A percentile compares a stretch with the other conserved stretches of the same genome.
phyloP scores from a whole-genome alignment of 2,888 invertebrate genomes.

The Tuberolachnus salignus region DNA sequence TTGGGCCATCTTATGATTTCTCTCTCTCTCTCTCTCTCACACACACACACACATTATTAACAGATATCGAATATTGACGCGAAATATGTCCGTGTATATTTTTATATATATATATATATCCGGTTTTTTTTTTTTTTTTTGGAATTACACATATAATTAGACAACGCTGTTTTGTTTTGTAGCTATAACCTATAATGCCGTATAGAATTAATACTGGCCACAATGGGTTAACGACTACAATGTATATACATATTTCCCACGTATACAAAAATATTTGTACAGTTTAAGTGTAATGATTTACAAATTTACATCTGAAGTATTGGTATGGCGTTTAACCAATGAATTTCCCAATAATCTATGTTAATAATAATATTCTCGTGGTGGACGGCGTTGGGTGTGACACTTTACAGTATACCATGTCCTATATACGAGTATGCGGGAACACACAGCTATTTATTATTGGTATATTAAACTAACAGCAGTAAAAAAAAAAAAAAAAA shows the following conservation, averaged over 20 bases:
- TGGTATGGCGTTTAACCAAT: neutral
- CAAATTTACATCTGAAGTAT: neutral
- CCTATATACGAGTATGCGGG: no score
- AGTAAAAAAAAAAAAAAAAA: no score
- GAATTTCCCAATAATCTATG: conserved; percentile 5
- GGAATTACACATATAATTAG: conserved; percentile 22
- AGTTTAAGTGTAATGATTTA: neutral
- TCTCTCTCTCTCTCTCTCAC: no score
- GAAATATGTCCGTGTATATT: no score
- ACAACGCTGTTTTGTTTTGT: neutral
- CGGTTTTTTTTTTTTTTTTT: no score
- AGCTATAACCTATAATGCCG: neutral
- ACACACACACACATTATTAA: no score
- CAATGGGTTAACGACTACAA: neutral
- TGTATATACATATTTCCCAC: conserved; percentile 14
- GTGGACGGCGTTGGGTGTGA: neutral
- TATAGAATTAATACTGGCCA: neutral
- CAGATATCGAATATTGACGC: no score
- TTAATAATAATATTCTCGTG: neutral
- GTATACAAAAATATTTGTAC: conserved; percentile 2
- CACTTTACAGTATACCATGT: no score
- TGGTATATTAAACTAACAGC: no score
- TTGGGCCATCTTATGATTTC: no score
- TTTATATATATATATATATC: no score
- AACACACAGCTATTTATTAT: no score